These are phyloP conservation scores for Trichonephila clavata DNA, from an alignment of 1,140 invertebrate genomes.

Conservation along the genomic window DNA sequence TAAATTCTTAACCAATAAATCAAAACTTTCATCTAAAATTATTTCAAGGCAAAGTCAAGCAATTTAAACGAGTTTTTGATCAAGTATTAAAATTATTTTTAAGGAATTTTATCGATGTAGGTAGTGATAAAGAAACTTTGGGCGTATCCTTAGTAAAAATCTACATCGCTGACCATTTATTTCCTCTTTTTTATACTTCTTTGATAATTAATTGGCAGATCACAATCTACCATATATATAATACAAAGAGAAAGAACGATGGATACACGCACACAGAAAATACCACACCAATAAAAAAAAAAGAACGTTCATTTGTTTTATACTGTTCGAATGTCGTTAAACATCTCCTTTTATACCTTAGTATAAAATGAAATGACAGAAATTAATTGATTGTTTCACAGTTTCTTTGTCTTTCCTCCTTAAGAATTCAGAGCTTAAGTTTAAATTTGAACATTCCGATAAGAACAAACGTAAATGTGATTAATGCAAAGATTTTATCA, in stretches of 20 bases:
- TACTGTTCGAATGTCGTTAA: neutral
- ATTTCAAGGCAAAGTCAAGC: neutral
- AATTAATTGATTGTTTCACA: neutral
- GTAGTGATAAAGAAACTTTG: neutral
- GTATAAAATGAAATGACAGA: neutral
- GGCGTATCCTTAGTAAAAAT: neutral
- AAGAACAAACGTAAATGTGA: neutral
- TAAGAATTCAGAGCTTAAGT: neutral
- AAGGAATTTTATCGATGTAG: neutral
- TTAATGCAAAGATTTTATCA: neutral
- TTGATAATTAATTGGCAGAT: neutral
- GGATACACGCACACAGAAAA: neutral
- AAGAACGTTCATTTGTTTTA: neutral
- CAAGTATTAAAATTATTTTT: neutral
- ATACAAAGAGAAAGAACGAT: too few species aligned
- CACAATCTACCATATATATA: neutral
- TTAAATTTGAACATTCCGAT: neutral
- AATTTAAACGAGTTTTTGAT: neutral
- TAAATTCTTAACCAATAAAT: neutral
- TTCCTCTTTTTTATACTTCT: neutral
- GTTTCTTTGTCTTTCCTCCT: neutral
- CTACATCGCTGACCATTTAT: neutral
- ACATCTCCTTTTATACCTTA: neutral
- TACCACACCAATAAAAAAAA: neutral
- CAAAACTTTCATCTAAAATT: neutral